Evolutionary conservation across 2,797 vertebrate species (phyloP).

Genomic region (Xiphophorus birchmanni): DNA sequence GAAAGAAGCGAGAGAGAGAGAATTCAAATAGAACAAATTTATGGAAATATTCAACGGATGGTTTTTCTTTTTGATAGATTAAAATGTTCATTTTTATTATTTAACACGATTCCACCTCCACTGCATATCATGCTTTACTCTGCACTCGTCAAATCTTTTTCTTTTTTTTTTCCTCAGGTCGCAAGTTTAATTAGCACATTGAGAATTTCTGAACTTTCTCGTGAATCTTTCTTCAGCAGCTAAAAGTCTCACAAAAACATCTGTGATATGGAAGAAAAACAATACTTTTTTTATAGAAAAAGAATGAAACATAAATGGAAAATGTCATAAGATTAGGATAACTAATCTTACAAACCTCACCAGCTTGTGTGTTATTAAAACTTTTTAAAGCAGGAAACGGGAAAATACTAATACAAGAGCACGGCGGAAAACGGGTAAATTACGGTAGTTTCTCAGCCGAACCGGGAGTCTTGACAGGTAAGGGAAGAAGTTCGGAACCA

Average conservation of each 20-base stretch:
- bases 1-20: not conserved
- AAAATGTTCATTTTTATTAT: not conserved
- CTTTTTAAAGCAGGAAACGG: not conserved
- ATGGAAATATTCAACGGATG: not conserved
- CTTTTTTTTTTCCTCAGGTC: not conserved
- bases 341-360: not conserved
- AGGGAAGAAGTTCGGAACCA: too few species aligned
- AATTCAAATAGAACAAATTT: not conserved
- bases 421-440: too few species aligned
- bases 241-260: not conserved
- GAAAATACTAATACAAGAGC: too few species aligned
- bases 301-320: not conserved
- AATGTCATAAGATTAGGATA: not conserved
- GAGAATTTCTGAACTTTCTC: too few species aligned
- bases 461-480: too few species aligned
- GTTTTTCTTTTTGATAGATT: not conserved
- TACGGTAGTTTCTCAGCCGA: too few species aligned
- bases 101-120: not conserved
- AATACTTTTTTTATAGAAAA: not conserved
- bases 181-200: conserved; percentile 6
- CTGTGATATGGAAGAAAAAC: not conserved
- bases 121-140: not conserved
- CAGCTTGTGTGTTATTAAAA: not conserved
- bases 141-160: too few species aligned
- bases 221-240: not conserved